Conservation (phyloP, 2,888 invertebrate species). For the Idaea dimidiata region DNA sequence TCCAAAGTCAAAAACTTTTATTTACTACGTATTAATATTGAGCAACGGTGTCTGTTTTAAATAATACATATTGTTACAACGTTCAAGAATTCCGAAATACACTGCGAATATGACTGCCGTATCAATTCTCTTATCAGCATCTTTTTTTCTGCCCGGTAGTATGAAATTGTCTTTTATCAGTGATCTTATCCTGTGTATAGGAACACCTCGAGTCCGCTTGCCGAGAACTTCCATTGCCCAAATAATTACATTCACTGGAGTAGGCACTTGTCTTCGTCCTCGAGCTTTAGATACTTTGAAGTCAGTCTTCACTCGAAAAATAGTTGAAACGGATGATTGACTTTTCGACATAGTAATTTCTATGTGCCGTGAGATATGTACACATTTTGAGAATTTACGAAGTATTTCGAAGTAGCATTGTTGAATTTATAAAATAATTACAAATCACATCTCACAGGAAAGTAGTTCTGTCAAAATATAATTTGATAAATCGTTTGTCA, state of each 20-base stretch:
- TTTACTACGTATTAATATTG: neutral
- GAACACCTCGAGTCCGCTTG: conserved; percentile 39
- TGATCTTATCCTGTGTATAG: conserved; percentile 40
- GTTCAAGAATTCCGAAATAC: conserved; percentile 46
- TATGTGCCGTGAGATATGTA: conserved; percentile 9
- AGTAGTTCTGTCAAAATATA: neutral
- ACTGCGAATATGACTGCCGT: conserved; percentile 43
- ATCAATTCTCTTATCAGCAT: conserved; percentile 47
- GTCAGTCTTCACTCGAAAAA: conserved; percentile 38
- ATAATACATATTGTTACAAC: conserved; percentile 39
- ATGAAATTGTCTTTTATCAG: conserved; percentile 47
- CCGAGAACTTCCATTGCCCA: conserved; percentile 54
- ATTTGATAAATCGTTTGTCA: neutral
- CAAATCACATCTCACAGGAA: neutral
- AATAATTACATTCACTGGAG: conserved; percentile 50
- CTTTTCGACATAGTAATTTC: conserved; percentile 32
- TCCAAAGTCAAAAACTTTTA: neutral
- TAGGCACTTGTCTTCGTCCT: conserved; percentile 32
- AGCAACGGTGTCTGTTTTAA: conserved; percentile 26
- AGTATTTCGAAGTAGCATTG: conserved; percentile 5
- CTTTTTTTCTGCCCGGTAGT: conserved; percentile 42
- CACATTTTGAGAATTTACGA: conserved; percentile 15
- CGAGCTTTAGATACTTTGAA: conserved; percentile 39
- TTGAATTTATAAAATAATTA: neutral
- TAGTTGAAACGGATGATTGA: conserved; percentile 33